phyloP scores from a whole-genome alignment of 2,113 vertebrate species.

The Anarrhichthys ocellatus region DNA sequence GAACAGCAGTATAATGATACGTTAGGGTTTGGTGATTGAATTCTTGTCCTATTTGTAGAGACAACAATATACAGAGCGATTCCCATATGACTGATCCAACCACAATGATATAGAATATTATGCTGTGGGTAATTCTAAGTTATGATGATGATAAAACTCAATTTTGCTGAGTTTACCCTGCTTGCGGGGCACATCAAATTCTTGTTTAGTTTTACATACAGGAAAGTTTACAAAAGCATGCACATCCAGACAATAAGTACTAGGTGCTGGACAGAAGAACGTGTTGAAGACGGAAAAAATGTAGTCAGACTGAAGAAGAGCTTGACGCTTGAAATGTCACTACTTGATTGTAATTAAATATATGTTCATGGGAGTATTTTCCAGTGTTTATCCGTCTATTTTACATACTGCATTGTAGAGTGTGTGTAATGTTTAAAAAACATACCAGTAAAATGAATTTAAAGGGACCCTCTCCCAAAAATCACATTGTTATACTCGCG shows the following conservation, averaged over 20 bases:
- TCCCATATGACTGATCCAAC: conserved; percentile 40
- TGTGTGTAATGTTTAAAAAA: neutral
- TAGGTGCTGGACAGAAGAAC: neutral
- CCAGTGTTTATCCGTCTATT: neutral
- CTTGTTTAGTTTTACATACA: neutral
- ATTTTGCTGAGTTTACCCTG: conserved; percentile 7
- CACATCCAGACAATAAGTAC: neutral
- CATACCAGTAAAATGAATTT: neutral
- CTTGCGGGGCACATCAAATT: neutral
- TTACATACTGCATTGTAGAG: neutral
- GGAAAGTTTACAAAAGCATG: neutral
- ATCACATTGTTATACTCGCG: neutral
- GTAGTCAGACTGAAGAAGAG: neutral
- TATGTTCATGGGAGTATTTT: neutral
- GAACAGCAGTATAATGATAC: conserved; percentile 63
- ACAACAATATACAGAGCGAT: conserved; percentile 59
- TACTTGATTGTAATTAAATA: neutral
- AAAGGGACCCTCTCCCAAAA: neutral
- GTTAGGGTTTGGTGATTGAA: conserved; percentile 54
- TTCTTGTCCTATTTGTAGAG: conserved; percentile 69
- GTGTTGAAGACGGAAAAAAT: neutral
- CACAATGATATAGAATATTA: conserved; percentile 52
- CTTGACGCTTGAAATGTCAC: neutral
- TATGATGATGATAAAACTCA: conserved; percentile 25
- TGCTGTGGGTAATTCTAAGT: conserved; percentile 28